Percentiles rank a stretch among this genome's conserved stretches.
phyloP scores from a whole-genome alignment of 2,888 invertebrate species.

The Argyra leucocephala region DNA sequence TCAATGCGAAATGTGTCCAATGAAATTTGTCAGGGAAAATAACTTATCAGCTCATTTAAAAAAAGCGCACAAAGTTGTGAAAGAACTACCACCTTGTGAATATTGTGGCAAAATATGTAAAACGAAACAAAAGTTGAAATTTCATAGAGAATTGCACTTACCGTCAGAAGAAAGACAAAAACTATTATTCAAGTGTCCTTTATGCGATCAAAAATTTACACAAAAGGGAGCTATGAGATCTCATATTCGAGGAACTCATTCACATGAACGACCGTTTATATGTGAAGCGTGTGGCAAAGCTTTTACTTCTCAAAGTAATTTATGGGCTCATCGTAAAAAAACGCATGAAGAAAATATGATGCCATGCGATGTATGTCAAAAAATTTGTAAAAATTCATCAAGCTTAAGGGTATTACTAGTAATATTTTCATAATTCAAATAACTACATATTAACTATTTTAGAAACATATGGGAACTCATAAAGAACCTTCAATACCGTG shows the following conservation, averaged over 20 bases:
- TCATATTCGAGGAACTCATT: slow-evolving; percentile 23
- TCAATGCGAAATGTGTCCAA: background rate
- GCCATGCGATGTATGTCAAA: background rate
- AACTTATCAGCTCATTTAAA: background rate
- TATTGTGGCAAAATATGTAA: slow-evolving; percentile 8
- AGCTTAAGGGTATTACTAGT: background rate
- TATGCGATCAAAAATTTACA: slow-evolving; percentile 17
- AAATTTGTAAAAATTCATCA: background rate
- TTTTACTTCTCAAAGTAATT: slow-evolving; percentile 18
- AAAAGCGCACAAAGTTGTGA: background rate
- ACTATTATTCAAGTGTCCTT: slow-evolving; percentile 19
- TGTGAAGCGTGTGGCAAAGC: slow-evolving; percentile 38
- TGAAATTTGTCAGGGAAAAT: slow-evolving; percentile 1
- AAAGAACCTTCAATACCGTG: slow-evolving; percentile 22
- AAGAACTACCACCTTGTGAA: slow-evolving; percentile 2
- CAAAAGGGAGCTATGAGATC: slow-evolving; percentile 3
- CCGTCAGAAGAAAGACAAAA: slow-evolving; percentile 19
- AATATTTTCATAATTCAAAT: background rate
- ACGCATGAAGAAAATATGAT: background rate
- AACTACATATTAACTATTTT: background rate
- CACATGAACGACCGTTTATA: slow-evolving; percentile 32
- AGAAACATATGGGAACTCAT: background rate
- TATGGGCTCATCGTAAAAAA: background rate
- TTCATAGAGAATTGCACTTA: slow-evolving; percentile 18
- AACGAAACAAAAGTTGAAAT: slow-evolving; percentile 18